Percentiles rank a stretch among this genome's conserved stretches.
These are phyloP conservation scores for Pampusana beccarii DNA, from an alignment of 2,113 vertebrate genomes.

Conservation along the genomic window DNA sequence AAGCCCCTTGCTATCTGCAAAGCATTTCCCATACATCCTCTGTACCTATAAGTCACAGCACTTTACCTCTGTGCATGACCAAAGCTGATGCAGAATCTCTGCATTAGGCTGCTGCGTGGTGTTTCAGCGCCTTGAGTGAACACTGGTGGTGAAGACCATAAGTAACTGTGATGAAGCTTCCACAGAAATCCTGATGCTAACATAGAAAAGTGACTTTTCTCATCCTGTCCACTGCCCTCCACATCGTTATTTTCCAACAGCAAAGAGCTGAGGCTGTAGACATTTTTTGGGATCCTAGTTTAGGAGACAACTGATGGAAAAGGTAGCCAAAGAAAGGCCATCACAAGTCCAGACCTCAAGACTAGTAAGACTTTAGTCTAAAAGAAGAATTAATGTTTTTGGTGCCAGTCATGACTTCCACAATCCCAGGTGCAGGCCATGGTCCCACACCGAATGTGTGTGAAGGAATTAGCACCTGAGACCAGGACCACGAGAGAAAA, in stretches of 20 bases:
- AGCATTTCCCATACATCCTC: not conserved
- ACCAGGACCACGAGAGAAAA: not conserved
- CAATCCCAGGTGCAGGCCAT: fast-evolving
- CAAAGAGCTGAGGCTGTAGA: not conserved
- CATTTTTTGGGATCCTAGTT: not conserved
- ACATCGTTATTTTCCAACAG: not conserved
- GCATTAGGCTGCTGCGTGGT: not conserved
- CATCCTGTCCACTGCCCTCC: not conserved
- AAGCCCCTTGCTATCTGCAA: not conserved
- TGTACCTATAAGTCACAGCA: not conserved
- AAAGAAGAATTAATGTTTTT: not conserved
- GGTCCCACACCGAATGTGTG: fast-evolving
- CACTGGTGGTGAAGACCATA: not conserved
- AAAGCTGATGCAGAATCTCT: not conserved
- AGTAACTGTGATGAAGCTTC: not conserved
- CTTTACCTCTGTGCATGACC: not conserved
- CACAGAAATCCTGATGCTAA: not conserved
- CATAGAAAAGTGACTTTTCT: not conserved
- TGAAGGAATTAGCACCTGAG: not conserved
- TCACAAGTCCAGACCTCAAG: not conserved
- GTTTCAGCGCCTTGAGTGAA: not conserved
- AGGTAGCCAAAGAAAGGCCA: not conserved
- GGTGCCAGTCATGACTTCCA: not conserved
- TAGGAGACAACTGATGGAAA: not conserved
- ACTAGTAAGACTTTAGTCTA: not conserved